Base-by-base conservation (phyloP, 2,113 vertebrate species). In the Megalops atlanticus region DNA sequence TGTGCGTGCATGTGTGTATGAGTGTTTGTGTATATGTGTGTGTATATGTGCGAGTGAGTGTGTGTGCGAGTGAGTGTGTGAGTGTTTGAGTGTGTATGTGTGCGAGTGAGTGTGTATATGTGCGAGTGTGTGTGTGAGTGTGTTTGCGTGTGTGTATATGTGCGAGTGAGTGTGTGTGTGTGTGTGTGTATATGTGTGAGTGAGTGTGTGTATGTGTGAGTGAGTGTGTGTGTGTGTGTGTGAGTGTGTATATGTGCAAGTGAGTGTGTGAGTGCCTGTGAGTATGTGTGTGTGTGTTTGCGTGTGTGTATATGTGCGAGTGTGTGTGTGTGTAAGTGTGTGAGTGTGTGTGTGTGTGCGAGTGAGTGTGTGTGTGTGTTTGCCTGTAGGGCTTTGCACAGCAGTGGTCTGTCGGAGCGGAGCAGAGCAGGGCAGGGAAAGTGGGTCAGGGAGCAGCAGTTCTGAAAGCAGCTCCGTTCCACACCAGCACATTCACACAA, bases 361-460 rank as follows among this genome's bases (percentile, higher is more conserved):
- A 8, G 31, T 31, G 58, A n/a, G 2, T 64, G 58, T 10, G n/a
- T 64, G 8, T 64, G 58, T 31, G 12, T 64, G 73, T 31, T 76
- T 43, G 71, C 64, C 52, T 71, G 70, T 21, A 71, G 75, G 68
- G 74, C 68, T 52, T 80, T 82, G 84, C 81, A 68, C 82, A 82
- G 82, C 73, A 87, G 70, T 18, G 31, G 58, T 64, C 58, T 64
- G 58, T n/a, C 81, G 39, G 80, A 77, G 84, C 80, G 75, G 83
- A 83, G 85, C 82, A 79, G 71, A 83, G 85, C 82, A 79, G 71
- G 79, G 85, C 87, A 84, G 84, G 74, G 85, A 90, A 90, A 88
- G 78, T 90, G 89, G 87, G 87, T 89, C 89, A 88, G 84, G 77
- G 75, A 54, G 74, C 78, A 77, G 84, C 52, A 41, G 33, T 74